phyloP scores from a whole-genome alignment of 2,113 vertebrate species.

The Hippocampus barbouri region DNA sequence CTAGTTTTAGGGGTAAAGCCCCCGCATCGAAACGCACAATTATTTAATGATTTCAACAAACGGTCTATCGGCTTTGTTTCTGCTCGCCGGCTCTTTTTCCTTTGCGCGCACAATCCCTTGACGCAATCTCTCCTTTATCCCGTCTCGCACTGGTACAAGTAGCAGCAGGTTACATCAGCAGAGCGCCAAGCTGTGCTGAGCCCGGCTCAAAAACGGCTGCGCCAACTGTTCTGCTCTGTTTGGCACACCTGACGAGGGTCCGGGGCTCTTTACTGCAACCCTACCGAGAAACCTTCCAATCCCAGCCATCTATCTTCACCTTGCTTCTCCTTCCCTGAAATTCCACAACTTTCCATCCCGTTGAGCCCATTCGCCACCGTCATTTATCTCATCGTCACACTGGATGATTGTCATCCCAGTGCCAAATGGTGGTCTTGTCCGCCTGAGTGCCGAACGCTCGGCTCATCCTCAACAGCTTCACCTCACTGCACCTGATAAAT shows the following conservation, averaged over 20 bases:
- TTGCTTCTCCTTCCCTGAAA: slow-evolving; percentile 20
- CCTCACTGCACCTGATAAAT: slow-evolving; percentile 11
- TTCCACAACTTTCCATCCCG: slow-evolving; percentile 37
- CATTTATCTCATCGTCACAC: slow-evolving; percentile 53
- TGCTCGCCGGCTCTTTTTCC: slow-evolving; percentile 15
- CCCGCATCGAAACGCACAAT: background rate
- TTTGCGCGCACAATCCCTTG: slow-evolving; percentile 17
- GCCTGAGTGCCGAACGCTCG: slow-evolving; percentile 34
- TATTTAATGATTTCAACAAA: background rate
- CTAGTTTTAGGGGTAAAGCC: too few relatives aligned
- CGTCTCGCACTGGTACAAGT: slow-evolving; percentile 24
- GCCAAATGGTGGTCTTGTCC: slow-evolving; percentile 32
- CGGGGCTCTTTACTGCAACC: slow-evolving; percentile 27
- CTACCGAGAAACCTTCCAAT: slow-evolving; percentile 11
- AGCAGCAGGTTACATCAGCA: slow-evolving; percentile 50
- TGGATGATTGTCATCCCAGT: slow-evolving; percentile 34
- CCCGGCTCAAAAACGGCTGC: slow-evolving; percentile 8
- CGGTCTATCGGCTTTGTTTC: background rate
- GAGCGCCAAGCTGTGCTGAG: slow-evolving; percentile 27
- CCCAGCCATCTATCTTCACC: slow-evolving; percentile 3
- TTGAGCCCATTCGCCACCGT: slow-evolving; percentile 34
- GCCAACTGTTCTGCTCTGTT: too few relatives aligned
- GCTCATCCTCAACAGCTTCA: slow-evolving; percentile 29
- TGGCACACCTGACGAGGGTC: slow-evolving; percentile 49
- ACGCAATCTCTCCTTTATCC: slow-evolving; percentile 13